phyloP scores from a whole-genome alignment of 2,113 vertebrate species.

The Platysteira castanea region DNA sequence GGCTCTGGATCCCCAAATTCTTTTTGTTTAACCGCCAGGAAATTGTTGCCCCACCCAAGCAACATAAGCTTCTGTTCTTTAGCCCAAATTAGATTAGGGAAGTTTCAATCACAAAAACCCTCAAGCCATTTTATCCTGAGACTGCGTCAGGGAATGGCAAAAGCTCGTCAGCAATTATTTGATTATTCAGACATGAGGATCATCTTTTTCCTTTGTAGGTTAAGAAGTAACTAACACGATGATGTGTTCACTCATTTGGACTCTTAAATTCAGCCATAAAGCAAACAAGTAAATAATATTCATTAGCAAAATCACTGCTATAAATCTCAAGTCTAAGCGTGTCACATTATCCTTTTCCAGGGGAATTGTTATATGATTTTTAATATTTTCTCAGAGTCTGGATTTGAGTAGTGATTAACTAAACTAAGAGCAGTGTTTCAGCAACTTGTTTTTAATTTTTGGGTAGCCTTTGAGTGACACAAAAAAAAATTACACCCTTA shows the following conservation, averaged over 20 bases:
- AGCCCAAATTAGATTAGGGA: neutral
- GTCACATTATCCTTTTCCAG: neutral
- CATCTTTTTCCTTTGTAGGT: neutral
- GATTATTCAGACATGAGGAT: neutral
- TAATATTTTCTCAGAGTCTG: neutral
- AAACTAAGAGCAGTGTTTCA: neutral
- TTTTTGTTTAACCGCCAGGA: neutral
- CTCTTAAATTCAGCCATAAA: neutral
- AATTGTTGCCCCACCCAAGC: neutral
- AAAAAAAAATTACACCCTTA: neutral
- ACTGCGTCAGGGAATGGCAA: constrained; percentile 18
- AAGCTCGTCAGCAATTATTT: neutral
- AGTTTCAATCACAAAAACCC: neutral
- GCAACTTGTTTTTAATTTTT: neutral
- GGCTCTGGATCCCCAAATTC: neutral
- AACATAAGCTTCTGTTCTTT: neutral
- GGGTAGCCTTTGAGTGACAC: neutral
- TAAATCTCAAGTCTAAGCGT: neutral
- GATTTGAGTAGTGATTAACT: neutral
- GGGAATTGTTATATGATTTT: neutral
- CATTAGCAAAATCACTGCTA: neutral
- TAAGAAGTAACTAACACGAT: neutral
- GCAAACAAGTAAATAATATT: neutral
- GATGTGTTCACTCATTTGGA: neutral
- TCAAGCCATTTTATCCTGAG: neutral